A percentile compares a stretch with the other conserved stretches of the same genome.
These are phyloP conservation scores for Sarotherodon lohbergeri DNA, from an alignment of 2,113 vertebrate species.

Conservation along the genomic window DNA sequence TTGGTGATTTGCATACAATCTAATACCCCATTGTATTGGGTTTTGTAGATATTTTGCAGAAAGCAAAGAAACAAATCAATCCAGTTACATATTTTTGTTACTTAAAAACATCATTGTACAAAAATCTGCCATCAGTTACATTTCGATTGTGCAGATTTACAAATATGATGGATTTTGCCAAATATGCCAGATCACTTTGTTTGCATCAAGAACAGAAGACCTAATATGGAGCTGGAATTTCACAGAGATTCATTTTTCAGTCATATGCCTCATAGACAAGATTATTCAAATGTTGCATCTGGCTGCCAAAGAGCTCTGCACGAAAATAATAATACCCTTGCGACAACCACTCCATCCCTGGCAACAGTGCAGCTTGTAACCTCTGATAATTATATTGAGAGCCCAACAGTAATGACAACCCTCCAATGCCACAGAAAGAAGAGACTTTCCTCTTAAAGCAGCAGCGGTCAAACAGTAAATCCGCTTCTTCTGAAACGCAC, in stretches of 20 bases:
- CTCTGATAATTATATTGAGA: constrained; percentile 72
- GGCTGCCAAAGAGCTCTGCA: constrained; percentile 57
- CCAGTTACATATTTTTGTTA: neutral
- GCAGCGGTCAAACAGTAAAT: constrained; percentile 62
- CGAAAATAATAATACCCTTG: constrained; percentile 73
- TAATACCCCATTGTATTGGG: neutral
- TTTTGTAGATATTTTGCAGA: neutral
- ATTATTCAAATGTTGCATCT: constrained; percentile 66
- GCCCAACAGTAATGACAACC: constrained; percentile 72
- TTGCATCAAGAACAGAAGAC: constrained; percentile 8
- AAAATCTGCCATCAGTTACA: neutral
- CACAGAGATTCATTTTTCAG: constrained; percentile 18
- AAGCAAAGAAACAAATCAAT: neutral
- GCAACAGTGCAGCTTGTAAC: constrained; percentile 55
- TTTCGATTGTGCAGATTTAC: neutral
- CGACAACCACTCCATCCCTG: constrained; percentile 66
- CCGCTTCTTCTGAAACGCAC: constrained; percentile 51
- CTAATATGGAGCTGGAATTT: constrained; percentile 31
- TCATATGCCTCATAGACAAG: constrained; percentile 51
- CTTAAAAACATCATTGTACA: neutral
- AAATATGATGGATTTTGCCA: neutral
- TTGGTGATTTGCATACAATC: neutral
- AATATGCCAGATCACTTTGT: neutral
- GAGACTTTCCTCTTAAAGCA: constrained; percentile 70
- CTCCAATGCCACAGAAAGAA: constrained; percentile 65